Conservation (phyloP, 2,113 vertebrate genomes). For the Hippocampus mohnikei region DNA sequence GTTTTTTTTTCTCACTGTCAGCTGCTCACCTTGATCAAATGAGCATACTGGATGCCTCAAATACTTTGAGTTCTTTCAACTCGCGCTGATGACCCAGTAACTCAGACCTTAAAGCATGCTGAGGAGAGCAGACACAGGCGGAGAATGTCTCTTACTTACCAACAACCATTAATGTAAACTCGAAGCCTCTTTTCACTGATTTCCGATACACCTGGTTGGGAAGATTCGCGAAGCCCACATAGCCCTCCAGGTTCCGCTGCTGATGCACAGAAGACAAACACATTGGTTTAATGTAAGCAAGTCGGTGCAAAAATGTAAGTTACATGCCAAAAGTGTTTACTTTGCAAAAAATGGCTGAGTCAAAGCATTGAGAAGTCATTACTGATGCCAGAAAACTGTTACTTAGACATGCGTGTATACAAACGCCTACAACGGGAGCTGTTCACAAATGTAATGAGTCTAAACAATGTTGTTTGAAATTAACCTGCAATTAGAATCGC, state of each 20-base stretch:
- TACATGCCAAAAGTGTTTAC: background rate
- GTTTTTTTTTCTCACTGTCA: conserved; percentile 20
- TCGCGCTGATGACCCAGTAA: conserved; percentile 6
- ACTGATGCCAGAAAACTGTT: background rate
- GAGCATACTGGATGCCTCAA: conserved; percentile 13
- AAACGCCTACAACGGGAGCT: background rate
- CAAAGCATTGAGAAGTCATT: background rate
- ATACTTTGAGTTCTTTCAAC: conserved; percentile 12
- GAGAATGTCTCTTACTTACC: conserved; percentile 63
- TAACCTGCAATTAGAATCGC: conserved; percentile 43
- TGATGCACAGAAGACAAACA: conserved; percentile 45
- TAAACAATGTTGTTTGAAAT: conserved; percentile 13
- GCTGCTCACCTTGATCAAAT: conserved; percentile 21
- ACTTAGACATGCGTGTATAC: background rate
- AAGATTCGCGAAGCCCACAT: conserved; percentile 77
- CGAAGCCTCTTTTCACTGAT: conserved; percentile 77
- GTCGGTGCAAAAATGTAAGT: background rate
- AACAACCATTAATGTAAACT: conserved; percentile 80
- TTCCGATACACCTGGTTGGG: conserved; percentile 80
- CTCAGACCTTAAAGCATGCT: conserved; percentile 13
- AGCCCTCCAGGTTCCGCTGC: conserved; percentile 79
- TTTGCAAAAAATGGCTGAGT: background rate
- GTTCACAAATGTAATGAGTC: background rate
- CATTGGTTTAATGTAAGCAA: background rate
- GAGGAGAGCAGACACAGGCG: background rate